Conservation (phyloP, 2,797 vertebrate genomes). For the Agapornis canus region DNA sequence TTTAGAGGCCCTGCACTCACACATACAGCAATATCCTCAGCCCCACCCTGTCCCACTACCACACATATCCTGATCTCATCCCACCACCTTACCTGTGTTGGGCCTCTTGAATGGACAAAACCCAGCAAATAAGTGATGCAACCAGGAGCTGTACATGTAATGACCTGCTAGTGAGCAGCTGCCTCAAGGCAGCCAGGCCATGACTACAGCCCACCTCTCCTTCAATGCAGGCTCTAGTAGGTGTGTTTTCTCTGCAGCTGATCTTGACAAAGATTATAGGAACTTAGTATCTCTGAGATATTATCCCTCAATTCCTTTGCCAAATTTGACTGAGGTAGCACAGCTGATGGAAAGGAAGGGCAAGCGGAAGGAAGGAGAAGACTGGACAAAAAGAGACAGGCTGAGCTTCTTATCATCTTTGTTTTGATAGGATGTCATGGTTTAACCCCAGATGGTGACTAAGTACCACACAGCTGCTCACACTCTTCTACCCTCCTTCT, state of each 20-base stretch:
- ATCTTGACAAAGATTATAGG: neutral
- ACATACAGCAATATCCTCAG: neutral
- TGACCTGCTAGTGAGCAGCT: accelerated
- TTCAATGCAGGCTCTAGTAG: neutral
- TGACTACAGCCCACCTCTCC: neutral
- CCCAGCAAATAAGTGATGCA: neutral
- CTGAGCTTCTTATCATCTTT: neutral
- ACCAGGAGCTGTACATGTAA: neutral
- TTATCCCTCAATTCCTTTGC: neutral
- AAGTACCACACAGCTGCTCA: neutral
- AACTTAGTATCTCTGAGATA: neutral
- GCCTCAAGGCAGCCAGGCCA: neutral
- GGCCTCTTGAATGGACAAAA: neutral
- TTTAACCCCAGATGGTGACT: neutral
- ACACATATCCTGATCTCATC: neutral
- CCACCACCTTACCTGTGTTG: neutral
- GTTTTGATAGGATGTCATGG: neutral
- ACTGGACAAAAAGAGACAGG: neutral
- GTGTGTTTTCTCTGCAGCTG: neutral
- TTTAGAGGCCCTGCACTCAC: neutral
- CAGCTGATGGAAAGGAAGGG: neutral
- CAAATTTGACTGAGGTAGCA: neutral
- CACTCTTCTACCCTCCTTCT: neutral
- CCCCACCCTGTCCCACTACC: neutral
- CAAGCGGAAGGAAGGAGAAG: neutral